These are phyloP conservation scores for Spea bombifrons DNA, from an alignment of 2,113 vertebrate genomes.

Conservation along the genomic window DNA sequence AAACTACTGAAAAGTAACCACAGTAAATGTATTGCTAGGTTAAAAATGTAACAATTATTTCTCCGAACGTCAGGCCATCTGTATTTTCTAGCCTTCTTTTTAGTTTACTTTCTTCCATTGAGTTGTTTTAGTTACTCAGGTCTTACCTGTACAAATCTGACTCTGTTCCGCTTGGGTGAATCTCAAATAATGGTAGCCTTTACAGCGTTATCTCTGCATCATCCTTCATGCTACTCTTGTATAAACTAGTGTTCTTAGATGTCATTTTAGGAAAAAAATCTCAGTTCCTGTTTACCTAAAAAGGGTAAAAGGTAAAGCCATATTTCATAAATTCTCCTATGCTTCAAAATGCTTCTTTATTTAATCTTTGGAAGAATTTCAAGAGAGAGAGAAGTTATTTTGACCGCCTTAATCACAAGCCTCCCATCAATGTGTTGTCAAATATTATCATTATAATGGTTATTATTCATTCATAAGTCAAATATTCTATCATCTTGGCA, in stretches of 20 bases:
- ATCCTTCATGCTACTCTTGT: background rate
- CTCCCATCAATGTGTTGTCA: too few relatives aligned
- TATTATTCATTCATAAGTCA: too few relatives aligned
- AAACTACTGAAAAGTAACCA: too few relatives aligned
- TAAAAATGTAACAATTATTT: too few relatives aligned
- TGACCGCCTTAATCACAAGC: too few relatives aligned
- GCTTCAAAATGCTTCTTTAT: background rate
- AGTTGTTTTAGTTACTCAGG: background rate
- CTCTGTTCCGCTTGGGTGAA: background rate
- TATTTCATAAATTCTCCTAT: background rate
- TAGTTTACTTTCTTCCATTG: background rate
- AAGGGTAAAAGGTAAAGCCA: background rate
- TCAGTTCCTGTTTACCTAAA: background rate
- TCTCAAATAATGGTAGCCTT: slow-evolving; percentile 4
- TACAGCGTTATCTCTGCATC: background rate
- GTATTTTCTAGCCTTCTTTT: background rate
- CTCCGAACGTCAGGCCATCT: background rate
- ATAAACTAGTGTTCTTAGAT: background rate
- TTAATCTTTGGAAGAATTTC: too few relatives aligned
- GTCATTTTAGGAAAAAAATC: background rate
- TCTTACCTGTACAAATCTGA: background rate
- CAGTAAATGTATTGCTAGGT: too few relatives aligned
- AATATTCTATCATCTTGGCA: too few relatives aligned
- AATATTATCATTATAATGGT: too few relatives aligned
- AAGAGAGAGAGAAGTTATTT: too few relatives aligned